Percentiles rank a stretch among this genome's conserved stretches.
Evolutionary conservation across 2,888 invertebrate genomes (phyloP).

Genomic region (Lasioglossum morio): DNA sequence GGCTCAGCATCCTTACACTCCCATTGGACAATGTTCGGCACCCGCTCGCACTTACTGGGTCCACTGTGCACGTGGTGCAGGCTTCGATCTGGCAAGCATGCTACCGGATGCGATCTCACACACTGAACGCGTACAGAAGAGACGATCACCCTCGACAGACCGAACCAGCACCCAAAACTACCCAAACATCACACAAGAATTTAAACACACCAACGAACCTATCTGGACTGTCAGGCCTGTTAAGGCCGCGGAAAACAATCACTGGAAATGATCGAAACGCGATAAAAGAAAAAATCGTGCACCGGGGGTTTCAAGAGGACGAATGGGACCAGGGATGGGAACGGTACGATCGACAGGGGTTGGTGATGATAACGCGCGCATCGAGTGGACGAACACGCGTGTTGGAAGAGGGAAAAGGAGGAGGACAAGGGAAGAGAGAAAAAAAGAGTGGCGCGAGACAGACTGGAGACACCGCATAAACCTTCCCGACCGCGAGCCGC

Average conservation of each 20-base stretch:
- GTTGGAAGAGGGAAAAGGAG: constrained; percentile 38
- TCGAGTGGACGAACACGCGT: constrained; percentile 34
- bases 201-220: background rate
- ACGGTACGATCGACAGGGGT: constrained; percentile 46
- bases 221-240: background rate
- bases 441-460: constrained; percentile 65
- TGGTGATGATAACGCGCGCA: constrained; percentile 21
- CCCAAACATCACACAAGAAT: background rate
- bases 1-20: constrained; percentile 72
- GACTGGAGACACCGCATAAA: constrained; percentile 77
- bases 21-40: constrained; percentile 72
- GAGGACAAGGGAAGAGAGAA: constrained; percentile 24
- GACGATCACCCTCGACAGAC: constrained; percentile 3
- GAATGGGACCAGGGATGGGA: background rate
- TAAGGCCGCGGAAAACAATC: background rate
- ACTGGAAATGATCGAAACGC: background rate
- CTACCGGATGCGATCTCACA: constrained; percentile 28
- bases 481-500: constrained; percentile 83
- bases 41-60: constrained; percentile 73
- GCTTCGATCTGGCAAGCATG: constrained; percentile 47
- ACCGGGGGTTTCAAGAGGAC: background rate
- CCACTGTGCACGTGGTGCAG: constrained; percentile 76
- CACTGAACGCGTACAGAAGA: constrained; percentile 35
- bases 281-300: background rate
- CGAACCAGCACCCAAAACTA: background rate